A percentile compares a stretch with the other conserved stretches of the same genome.
phyloP scores from a whole-genome alignment of 1,140 invertebrate genomes.

The Lanistes nyassanus region DNA sequence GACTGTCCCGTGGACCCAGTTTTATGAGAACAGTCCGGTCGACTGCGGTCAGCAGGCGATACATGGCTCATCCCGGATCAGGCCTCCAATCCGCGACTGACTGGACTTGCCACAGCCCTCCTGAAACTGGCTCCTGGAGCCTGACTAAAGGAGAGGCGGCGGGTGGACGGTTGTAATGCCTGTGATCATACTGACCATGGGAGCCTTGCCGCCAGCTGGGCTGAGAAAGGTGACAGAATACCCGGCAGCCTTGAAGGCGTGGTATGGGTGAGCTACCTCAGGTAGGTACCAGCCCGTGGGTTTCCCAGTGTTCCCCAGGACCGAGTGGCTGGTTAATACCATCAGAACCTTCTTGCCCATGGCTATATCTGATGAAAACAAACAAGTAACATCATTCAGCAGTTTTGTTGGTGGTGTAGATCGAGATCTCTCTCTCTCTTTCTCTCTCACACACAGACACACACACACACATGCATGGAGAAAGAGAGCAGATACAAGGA shows the following conservation, averaged over 20 bases:
- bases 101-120: too few species aligned
- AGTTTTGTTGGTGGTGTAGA: background rate
- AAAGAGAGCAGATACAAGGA: too few species aligned
- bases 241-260: constrained; percentile 37
- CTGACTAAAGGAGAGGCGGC: too few species aligned
- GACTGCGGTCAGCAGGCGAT: too few species aligned
- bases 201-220: constrained; percentile 50
- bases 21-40: too few species aligned
- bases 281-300: constrained; percentile 55
- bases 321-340: constrained; percentile 41
- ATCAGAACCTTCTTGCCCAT: constrained; percentile 38
- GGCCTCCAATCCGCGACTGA: too few species aligned
- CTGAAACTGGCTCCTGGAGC: too few species aligned
- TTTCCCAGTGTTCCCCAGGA: constrained; percentile 38
- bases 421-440: too few species aligned
- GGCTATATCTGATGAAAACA: background rate
- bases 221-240: constrained; percentile 36
- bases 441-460: background rate
- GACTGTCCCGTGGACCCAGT: too few species aligned
- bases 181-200: constrained; percentile 52
- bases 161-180: too few species aligned
- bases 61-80: too few species aligned
- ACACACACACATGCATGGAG: too few species aligned
- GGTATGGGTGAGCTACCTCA: constrained; percentile 51
- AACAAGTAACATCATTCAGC: background rate